Conservation (phyloP, 2,113 vertebrate genomes). For the Meriones unguiculatus region DNA sequence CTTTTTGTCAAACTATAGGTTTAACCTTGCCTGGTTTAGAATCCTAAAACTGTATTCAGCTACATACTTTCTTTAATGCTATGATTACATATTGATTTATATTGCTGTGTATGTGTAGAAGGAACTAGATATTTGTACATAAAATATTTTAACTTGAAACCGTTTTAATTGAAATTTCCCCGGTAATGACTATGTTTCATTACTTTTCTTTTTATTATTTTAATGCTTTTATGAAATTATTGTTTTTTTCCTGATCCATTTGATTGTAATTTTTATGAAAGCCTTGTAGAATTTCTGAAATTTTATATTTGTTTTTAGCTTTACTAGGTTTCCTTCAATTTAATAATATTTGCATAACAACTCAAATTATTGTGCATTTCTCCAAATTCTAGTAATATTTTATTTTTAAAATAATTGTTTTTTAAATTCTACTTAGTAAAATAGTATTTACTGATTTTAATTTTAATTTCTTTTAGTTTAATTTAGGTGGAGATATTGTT, state of each 20-base stretch:
- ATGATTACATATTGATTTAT: neutral
- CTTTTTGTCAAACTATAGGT: neutral
- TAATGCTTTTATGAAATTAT: neutral
- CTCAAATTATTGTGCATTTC: neutral
- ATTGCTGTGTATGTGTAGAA: neutral
- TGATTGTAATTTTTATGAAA: neutral
- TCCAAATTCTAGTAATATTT: neutral
- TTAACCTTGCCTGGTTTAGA: neutral
- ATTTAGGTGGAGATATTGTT: neutral
- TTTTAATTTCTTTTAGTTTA: constrained; percentile 38
- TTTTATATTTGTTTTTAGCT: neutral
- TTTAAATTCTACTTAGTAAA: constrained; percentile 8
- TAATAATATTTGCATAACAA: neutral
- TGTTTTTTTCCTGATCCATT: neutral
- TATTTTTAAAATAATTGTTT: neutral
- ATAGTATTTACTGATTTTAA: neutral
- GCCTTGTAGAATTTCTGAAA: neutral
- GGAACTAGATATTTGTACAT: neutral
- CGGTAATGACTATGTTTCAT: neutral
- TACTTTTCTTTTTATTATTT: constrained; percentile 28
- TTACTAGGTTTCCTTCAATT: neutral
- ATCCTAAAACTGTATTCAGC: neutral
- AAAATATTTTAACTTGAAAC: neutral
- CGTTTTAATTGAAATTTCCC: neutral
- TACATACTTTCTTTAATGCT: neutral